A percentile compares a stretch with the other conserved stretches of the same genome.
phyloP scores from a whole-genome alignment of 2,888 invertebrate species.

The Lucinisca nassula region DNA sequence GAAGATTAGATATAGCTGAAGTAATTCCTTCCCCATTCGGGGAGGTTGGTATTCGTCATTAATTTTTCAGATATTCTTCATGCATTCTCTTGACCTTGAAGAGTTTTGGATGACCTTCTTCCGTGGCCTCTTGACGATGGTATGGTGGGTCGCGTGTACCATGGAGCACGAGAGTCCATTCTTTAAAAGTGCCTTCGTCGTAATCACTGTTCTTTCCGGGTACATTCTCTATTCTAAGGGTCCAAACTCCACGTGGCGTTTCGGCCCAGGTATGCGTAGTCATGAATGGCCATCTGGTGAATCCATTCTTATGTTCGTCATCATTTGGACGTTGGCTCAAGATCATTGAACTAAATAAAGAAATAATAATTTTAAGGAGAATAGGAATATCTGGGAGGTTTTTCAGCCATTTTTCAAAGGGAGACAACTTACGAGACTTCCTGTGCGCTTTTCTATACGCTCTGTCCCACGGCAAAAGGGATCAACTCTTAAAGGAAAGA shows the following conservation, averaged over 20 bases:
- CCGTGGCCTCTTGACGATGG: slow-evolving; percentile 95
- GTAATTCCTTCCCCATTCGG: no score
- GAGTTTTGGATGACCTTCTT: slow-evolving; percentile 93
- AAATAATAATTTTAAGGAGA: no score
- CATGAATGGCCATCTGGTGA: slow-evolving; percentile 99
- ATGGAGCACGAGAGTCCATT: slow-evolving; percentile 99
- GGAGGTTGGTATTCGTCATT: neutral
- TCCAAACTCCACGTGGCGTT: slow-evolving; percentile 98
- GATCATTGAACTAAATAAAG: slow-evolving; percentile 99
- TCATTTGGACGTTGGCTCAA: slow-evolving; percentile 98
- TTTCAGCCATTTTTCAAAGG: no score
- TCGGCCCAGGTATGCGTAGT: slow-evolving; percentile 99
- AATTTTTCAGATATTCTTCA: slow-evolving; percentile 76
- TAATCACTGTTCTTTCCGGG: slow-evolving; percentile 88
- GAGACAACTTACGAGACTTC: no score
- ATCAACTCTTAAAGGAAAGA: no score
- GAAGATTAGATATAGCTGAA: no score
- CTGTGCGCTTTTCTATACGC: no score
- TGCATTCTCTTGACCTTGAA: slow-evolving; percentile 99
- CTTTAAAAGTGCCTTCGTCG: slow-evolving; percentile 95
- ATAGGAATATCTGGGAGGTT: no score
- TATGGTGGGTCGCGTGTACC: slow-evolving; percentile 98
- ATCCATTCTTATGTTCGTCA: slow-evolving; percentile 97
- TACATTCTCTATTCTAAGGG: slow-evolving; percentile 93
- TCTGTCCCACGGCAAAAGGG: no score